Percentiles rank a stretch among this genome's conserved stretches.
Evolutionary conservation across 1,140 invertebrate genomes (phyloP).

Genomic region (Eulimnadia texana): DNA sequence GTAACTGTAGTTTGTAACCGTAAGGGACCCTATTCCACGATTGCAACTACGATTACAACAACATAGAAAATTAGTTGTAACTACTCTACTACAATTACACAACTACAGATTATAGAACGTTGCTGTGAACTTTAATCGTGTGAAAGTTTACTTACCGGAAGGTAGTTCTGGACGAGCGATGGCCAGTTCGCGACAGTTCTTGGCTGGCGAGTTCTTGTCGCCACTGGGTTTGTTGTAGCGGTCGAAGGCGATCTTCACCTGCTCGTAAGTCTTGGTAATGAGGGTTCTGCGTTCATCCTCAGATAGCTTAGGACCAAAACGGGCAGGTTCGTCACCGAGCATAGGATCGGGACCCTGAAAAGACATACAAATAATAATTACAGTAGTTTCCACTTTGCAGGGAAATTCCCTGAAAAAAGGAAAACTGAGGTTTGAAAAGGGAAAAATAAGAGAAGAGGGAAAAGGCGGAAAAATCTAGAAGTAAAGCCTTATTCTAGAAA

Average conservation of each 20-base stretch:
- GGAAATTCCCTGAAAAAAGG: no score
- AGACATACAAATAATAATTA: no score
- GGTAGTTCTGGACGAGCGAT: conserved; percentile 52
- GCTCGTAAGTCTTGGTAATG: conserved; percentile 60
- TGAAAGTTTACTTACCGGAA: conserved; percentile 31
- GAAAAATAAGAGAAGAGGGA: no score
- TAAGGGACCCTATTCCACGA: no score
- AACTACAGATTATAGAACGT: no score
- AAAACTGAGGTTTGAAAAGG: no score
- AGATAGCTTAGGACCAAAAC: conserved; percentile 51
- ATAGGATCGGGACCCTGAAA: conserved; percentile 52
- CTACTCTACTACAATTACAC: not conserved
- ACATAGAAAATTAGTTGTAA: no score
- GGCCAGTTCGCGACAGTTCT: conserved; percentile 64
- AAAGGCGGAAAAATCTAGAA: no score
- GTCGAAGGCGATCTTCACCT: conserved; percentile 56
- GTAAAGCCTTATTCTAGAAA: no score
- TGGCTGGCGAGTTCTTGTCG: conserved; percentile 59
- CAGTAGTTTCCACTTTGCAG: no score
- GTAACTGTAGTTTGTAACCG: no score
- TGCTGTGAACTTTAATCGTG: not conserved
- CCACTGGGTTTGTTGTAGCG: conserved; percentile 62
- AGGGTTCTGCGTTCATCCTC: conserved; percentile 52
- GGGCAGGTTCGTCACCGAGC: conserved; percentile 52
- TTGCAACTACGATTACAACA: no score